phyloP scores from a whole-genome alignment of 2,113 vertebrate genomes.

The Talpa occidentalis region DNA sequence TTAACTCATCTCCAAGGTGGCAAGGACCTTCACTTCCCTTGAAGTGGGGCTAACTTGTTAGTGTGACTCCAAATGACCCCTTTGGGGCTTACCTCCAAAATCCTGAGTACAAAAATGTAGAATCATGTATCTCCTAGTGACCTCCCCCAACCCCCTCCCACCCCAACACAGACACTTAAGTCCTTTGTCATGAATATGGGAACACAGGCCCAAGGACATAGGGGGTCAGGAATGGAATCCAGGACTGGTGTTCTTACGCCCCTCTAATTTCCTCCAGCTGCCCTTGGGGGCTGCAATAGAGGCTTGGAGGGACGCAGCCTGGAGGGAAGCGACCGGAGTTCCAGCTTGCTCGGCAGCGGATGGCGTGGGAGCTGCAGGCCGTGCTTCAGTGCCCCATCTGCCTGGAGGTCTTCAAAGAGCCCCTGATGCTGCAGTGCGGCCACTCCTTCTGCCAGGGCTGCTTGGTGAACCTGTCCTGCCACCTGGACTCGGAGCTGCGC shows the following conservation, averaged over 20 bases:
- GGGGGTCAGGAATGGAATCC: background rate
- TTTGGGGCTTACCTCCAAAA: background rate
- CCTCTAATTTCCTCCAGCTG: background rate
- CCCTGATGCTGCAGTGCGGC: slow-evolving; percentile 90
- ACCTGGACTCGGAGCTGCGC: slow-evolving; percentile 82
- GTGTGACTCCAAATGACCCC: background rate
- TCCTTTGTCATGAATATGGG: background rate
- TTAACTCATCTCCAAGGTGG: background rate
- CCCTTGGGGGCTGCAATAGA: background rate
- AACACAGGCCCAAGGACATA: background rate
- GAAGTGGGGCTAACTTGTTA: background rate
- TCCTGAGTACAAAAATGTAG: background rate
- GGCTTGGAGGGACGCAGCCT: background rate
- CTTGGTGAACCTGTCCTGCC: slow-evolving; percentile 83
- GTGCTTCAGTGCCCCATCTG: slow-evolving; percentile 90
- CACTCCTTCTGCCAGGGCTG: slow-evolving; percentile 90
- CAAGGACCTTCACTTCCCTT: background rate
- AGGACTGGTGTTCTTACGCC: background rate
- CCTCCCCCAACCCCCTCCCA: no score
- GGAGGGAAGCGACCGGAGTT: background rate
- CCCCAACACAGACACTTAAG: no score
- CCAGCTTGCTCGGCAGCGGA: background rate
- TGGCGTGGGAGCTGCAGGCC: slow-evolving; percentile 88
- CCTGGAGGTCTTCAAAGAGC: slow-evolving; percentile 90
- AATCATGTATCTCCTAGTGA: background rate